A percentile compares a stretch with the other conserved stretches of the same genome.
Conservation (phyloP, 37 sponge, comb jelly and placozoan genomes). For the Hexactinellida sp. region DNA sequence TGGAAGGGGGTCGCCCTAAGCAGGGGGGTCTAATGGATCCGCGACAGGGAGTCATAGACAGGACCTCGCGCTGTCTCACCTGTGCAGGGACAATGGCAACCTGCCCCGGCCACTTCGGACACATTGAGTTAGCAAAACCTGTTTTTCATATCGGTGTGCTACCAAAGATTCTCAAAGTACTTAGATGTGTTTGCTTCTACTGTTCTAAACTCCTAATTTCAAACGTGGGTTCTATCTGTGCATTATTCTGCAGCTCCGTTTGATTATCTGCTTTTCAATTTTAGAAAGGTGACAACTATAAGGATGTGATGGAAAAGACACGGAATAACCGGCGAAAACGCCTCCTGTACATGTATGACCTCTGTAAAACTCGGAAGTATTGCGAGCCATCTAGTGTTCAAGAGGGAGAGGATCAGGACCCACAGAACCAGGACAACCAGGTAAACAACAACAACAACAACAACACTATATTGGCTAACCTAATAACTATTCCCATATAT, state of each 20-base stretch:
- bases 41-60: conserved; percentile 88
- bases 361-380: conserved; percentile 53
- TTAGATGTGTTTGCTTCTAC: conserved; percentile 94
- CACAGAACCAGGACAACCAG: background rate
- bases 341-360: conserved; percentile 72
- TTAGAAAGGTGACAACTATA: conserved; percentile 75
- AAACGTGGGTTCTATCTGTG: conserved; percentile 33
- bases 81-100: conserved; percentile 95
- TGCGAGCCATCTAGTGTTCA: conserved; percentile 53
- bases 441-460: background rate
- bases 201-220: conserved; percentile 88
- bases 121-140: conserved; percentile 95
- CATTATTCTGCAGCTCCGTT: background rate
- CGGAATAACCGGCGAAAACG: conserved; percentile 35
- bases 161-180: conserved; percentile 63
- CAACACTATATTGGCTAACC: no score
- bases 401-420: background rate
- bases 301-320: conserved; percentile 60
- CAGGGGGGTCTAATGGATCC: conserved; percentile 94
- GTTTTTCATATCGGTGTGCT: conserved; percentile 91
- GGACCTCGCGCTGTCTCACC: conserved; percentile 77
- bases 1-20: conserved; percentile 93
- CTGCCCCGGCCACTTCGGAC: conserved; percentile 98
- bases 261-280: background rate
- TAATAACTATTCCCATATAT: no score